Conservation (phyloP, 1,140 invertebrate species). For the Zaprionus kolodkinae region DNA sequence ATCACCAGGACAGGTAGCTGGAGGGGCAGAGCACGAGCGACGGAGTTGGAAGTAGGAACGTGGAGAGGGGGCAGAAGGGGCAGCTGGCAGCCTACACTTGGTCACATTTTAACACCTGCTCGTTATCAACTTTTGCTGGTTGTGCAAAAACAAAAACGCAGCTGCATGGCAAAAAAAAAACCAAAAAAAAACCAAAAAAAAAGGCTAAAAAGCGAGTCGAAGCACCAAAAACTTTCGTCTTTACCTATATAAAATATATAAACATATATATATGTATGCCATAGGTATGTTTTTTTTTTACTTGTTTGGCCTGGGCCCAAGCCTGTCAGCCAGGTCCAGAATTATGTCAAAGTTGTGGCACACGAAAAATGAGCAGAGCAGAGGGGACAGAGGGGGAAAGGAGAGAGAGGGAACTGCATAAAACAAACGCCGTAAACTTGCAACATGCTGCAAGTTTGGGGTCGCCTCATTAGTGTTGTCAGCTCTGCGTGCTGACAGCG, state of each 20-base stretch:
- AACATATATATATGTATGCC: slow-evolving; percentile 16
- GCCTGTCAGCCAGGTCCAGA: slow-evolving; percentile 69
- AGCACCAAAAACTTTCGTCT: slow-evolving; percentile 67
- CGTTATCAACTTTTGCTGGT: slow-evolving; percentile 80
- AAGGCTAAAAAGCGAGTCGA: slow-evolving; percentile 34
- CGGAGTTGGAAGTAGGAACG: not conserved
- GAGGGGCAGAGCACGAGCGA: not conserved
- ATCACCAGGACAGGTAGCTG: slow-evolving; percentile 57
- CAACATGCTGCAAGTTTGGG: slow-evolving; percentile 36
- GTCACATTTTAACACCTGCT: slow-evolving; percentile 83
- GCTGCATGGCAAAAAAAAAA: slow-evolving; percentile 25
- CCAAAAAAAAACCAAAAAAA: slow-evolving; percentile 25
- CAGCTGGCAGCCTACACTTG: slow-evolving; percentile 62
- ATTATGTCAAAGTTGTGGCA: slow-evolving; percentile 79
- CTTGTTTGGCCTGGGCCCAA: slow-evolving; percentile 53
- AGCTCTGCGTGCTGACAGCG: slow-evolving; percentile 42
- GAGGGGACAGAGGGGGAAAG: slow-evolving; percentile 9
- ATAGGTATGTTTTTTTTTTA: slow-evolving; percentile 41
- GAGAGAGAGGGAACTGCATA: slow-evolving; percentile 51
- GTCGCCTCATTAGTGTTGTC: slow-evolving; percentile 76
- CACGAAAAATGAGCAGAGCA: slow-evolving; percentile 46
- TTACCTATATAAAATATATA: slow-evolving; percentile 31
- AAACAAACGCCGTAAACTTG: slow-evolving; percentile 74
- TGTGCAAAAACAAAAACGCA: slow-evolving; percentile 48
- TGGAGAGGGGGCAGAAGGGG: not conserved